Base-by-base conservation (phyloP, 2,888 invertebrate species). In the Synanthedon formicaeformis region DNA sequence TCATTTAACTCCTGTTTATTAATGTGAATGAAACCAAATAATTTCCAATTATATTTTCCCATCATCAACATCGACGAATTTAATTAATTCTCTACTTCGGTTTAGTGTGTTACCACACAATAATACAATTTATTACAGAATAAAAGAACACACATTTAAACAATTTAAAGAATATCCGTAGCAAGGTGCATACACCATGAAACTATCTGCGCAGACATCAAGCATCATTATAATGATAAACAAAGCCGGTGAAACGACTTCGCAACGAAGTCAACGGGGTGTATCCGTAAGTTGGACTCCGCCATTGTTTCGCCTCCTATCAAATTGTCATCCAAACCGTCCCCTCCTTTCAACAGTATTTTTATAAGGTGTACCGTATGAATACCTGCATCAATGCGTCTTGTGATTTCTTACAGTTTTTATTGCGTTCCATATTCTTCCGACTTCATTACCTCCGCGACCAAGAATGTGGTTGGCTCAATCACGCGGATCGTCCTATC, bases 251-350 rank as follows among this genome's bases (percentile, higher is more conserved):
- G 84, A 83, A 82, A 83, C 71, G 62, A 67, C 78, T 75, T 64
- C 78, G 83, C 84, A 86, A 86, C 66, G 58, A 57, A 76, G 57
- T 64, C 85, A 85, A 78, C 86, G 70, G 71, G 71, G 67, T 81
- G 80, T 81, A 64, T 84, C 84, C 68, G 64, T 63, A 67, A 75
- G 78, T 81, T 67, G 75, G 78, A 71, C 76, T 61, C 79, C 5
- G 34, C 34, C 69, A 85, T 84, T 85, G 85, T 86, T 77, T 69
- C 57, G 62, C 59, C 64, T 70, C 60, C 67, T 73, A 80, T 78
- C 80, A 83, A 80, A 81, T 80, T 82, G 79, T 80, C 80, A 79
- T 73, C 70, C 63, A 61, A 69, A 66, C 66, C 60, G 55, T 65
- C 79, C 80, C 78, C 78, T 67, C 55, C 78, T 76, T 67, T 64